phyloP scores from a whole-genome alignment of 2,797 vertebrate species.

The Triplophysa yarkandensis region DNA sequence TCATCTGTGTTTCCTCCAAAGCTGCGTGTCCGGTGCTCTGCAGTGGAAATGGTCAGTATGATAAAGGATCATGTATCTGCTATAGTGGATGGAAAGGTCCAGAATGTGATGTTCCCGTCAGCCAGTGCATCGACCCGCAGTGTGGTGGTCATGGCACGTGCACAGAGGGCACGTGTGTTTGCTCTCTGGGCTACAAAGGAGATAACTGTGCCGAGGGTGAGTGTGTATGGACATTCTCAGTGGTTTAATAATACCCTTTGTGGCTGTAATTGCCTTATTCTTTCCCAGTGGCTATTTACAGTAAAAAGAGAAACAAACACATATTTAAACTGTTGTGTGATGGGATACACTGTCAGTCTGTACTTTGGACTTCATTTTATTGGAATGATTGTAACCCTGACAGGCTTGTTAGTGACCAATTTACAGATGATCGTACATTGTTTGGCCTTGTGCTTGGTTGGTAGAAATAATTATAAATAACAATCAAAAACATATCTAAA shows the following conservation, averaged over 20 bases:
- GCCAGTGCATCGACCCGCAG: constrained; percentile 93
- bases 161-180: constrained; percentile 92
- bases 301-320: constrained; percentile 4
- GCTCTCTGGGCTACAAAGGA: constrained; percentile 93
- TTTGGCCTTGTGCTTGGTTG: background rate
- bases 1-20: constrained; percentile 57
- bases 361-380: background rate
- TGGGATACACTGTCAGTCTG: background rate
- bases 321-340: constrained; percentile 1
- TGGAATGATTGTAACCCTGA: background rate
- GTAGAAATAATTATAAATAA: background rate
- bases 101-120: constrained; percentile 91
- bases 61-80: constrained; percentile 94
- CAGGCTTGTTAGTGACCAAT: background rate
- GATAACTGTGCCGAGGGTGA: constrained; percentile 93
- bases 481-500: background rate
- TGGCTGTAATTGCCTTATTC: background rate
- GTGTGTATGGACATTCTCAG: constrained; percentile 36
- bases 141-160: constrained; percentile 94
- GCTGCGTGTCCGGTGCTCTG: constrained; percentile 96
- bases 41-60: constrained; percentile 97
- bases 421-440: background rate
- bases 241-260: constrained; percentile 6
- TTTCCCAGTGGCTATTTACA: background rate
- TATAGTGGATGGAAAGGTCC: constrained; percentile 98